Conservation (phyloP, 2,797 vertebrate genomes). For the Aselliscus stoliczkanus region DNA sequence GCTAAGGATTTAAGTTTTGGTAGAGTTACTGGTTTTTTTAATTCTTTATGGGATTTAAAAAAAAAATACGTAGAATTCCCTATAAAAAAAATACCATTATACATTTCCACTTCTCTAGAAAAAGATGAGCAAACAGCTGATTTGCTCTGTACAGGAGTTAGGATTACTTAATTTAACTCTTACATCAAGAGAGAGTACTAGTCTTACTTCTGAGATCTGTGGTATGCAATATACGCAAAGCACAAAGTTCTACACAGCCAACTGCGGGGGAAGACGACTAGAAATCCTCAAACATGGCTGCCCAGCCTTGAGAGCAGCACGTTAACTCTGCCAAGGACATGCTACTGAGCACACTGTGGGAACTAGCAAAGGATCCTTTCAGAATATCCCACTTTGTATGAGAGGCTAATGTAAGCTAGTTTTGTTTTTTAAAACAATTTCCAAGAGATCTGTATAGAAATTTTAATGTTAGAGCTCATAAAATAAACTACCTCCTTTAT, state of each 20-base stretch:
- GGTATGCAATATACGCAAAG: background rate
- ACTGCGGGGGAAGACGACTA: background rate
- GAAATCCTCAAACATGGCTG: background rate
- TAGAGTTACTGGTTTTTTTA: background rate
- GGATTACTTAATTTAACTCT: background rate
- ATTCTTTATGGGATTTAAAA: background rate
- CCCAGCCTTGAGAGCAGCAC: background rate
- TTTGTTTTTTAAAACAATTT: background rate
- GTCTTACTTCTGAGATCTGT: background rate
- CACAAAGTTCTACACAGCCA: background rate
- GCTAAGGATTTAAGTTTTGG: background rate
- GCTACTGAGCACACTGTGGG: background rate
- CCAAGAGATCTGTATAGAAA: background rate
- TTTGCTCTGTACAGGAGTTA: slow-evolving; percentile 25
- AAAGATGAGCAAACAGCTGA: background rate
- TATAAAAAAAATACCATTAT: background rate
- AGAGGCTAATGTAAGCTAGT: background rate
- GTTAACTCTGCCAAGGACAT: background rate
- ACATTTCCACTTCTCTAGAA: background rate
- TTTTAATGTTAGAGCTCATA: slow-evolving; percentile 17
- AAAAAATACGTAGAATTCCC: background rate
- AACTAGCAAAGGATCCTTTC: background rate
- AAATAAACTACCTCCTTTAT: background rate
- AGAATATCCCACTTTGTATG: background rate
- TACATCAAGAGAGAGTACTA: background rate